These are phyloP conservation scores for Rhinolophus ferrumequinum DNA, from an alignment of 2,113 vertebrate species.

Conservation along the genomic window DNA sequence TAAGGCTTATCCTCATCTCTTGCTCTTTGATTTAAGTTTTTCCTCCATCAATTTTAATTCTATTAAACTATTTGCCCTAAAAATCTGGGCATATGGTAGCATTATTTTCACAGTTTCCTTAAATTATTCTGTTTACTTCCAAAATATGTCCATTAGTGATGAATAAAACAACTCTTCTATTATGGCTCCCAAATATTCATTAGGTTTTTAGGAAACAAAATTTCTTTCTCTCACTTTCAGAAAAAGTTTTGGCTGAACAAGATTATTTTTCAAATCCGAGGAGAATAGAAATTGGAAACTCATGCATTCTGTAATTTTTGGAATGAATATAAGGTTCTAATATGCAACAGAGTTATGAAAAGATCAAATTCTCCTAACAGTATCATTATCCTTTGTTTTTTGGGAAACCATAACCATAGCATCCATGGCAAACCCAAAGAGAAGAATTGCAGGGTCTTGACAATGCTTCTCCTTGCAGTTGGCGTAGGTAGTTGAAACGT, in stretches of 20 bases:
- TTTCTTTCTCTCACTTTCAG: slow-evolving; percentile 1
- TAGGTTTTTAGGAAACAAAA: slow-evolving; percentile 57
- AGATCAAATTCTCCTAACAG: slow-evolving; percentile 58
- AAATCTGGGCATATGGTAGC: not conserved
- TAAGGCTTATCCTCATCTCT: not conserved
- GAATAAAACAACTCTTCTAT: not conserved
- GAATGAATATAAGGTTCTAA: slow-evolving; percentile 21
- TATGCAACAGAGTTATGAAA: slow-evolving; percentile 45
- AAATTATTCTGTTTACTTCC: slow-evolving; percentile 20
- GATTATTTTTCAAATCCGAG: slow-evolving; percentile 43
- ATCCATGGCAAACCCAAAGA: slow-evolving; percentile 58
- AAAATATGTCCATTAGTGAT: slow-evolving; percentile 32
- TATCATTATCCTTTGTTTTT: slow-evolving; percentile 65
- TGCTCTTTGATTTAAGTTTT: slow-evolving; percentile 25
- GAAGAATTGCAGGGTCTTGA: slow-evolving; percentile 60
- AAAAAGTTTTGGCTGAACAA: slow-evolving; percentile 45
- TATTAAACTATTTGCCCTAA: not conserved
- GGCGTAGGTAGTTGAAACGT: slow-evolving; percentile 57
- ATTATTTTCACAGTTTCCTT: slow-evolving; percentile 18
- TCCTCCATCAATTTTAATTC: not conserved
- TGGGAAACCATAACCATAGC: not conserved
- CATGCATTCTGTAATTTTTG: slow-evolving; percentile 48
- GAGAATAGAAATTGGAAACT: slow-evolving; percentile 60
- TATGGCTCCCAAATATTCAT: not conserved
- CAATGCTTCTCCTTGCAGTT: slow-evolving; percentile 63